Base-by-base conservation (phyloP, 1,140 invertebrate genomes). In the Subanguina moxae region DNA sequence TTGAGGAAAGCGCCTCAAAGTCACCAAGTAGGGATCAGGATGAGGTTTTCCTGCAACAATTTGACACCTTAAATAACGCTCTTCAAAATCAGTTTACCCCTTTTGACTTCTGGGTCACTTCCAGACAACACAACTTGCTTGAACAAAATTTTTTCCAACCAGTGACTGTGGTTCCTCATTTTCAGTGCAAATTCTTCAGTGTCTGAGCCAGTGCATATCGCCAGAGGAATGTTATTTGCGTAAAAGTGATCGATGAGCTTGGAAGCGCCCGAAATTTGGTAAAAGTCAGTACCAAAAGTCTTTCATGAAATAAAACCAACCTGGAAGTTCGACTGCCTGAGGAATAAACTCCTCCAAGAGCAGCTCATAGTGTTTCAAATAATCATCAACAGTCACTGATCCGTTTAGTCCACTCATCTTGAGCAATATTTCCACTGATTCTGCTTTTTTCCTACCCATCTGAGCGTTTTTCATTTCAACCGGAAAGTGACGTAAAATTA, bases 1-100 rank as follows among this genome's bases (percentile, higher is more conserved):
- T 7, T 89, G 88, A 0, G 86, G 81, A 83, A 97, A 97, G 70
- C 92, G 85, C 0, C 86, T 85, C 1, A 91, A 91, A 71, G 90
- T 90, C 0, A 93, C 87, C 11, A 93, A 82, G 82, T 94, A 97
- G 79, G 93, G 91, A 83, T 96, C 93, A 0, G 94, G 94, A 71
- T 88, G 87, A 13, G 94, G 94, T 86, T 97, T 97, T 28, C 68
- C 56, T 45, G 23, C 19, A 23, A 38, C 38, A 23, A 65, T 63
- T 56, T 68, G 45, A 64, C 42, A 45, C 19, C 1, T 27, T 27
- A 59, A 23, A 13, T 21, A 32, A 65, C 62, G 13, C 30, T 38
- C 32, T 27, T 30, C 11, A 28, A 52, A 15, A 52, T 3, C 3
- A 52, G 17, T 19, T 21, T 15, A 52, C 48, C 92, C 71, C 88